These are phyloP conservation scores for Apodemia zela DNA, from an alignment of 2,888 invertebrate species.

Conservation along the genomic window DNA sequence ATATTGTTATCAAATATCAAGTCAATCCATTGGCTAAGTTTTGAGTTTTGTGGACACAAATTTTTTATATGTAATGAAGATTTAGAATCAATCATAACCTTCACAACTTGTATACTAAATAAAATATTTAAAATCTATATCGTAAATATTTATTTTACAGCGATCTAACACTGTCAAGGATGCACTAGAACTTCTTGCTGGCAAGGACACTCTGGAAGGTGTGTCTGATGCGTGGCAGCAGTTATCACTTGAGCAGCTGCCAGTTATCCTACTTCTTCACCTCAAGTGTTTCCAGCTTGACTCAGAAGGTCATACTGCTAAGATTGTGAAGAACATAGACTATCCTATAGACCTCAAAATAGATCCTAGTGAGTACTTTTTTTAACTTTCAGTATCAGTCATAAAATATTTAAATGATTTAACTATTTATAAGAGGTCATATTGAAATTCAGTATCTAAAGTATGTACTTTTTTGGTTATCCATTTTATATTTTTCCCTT, in stretches of 20 bases:
- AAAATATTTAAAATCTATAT: not conserved
- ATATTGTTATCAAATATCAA: no score
- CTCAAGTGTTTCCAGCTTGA: slow-evolving; percentile 96
- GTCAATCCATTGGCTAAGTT: no score
- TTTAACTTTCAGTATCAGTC: no score
- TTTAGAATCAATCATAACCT: no score
- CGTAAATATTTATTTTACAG: slow-evolving; percentile 56
- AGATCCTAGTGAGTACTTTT: slow-evolving; percentile 86
- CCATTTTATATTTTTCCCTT: no score
- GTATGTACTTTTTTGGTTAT: no score
- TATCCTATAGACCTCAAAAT: slow-evolving; percentile 94
- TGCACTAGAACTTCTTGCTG: slow-evolving; percentile 92
- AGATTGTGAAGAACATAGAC: slow-evolving; percentile 94
- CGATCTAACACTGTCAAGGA: slow-evolving; percentile 91
- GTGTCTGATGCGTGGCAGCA: slow-evolving; percentile 95
- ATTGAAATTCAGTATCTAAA: no score
- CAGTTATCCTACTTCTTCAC: slow-evolving; percentile 93
- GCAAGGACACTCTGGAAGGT: slow-evolving; percentile 92
- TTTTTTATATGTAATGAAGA: no score
- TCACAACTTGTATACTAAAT: not conserved
- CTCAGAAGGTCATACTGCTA: slow-evolving; percentile 92
- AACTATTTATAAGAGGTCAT: no score
- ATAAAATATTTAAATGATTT: not conserved
- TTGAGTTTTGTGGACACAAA: no score
- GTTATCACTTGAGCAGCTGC: slow-evolving; percentile 92